phyloP scores from a whole-genome alignment of 1,140 invertebrate genomes.

The Euschistus heros region DNA sequence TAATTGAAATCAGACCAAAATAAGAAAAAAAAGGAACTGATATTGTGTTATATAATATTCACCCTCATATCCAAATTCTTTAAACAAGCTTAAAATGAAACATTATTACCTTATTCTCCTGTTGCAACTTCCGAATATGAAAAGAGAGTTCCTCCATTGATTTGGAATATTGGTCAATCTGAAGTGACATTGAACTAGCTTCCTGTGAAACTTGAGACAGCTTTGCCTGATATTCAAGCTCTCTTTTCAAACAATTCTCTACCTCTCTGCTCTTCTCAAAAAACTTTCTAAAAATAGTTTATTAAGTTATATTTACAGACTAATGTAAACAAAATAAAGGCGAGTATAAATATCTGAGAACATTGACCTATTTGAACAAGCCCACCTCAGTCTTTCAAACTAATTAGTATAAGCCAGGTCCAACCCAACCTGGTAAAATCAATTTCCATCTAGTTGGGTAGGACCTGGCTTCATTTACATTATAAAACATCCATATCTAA shows the following conservation, averaged over 20 bases:
- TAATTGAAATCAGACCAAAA: too few relatives aligned
- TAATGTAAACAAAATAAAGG: neutral
- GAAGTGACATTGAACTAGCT: neutral
- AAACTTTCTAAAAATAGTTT: slow-evolving; percentile 1
- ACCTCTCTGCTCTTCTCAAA: slow-evolving; percentile 4
- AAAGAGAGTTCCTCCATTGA: slow-evolving; percentile 2
- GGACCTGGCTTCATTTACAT: too few relatives aligned
- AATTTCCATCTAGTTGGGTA: neutral
- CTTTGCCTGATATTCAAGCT: slow-evolving; percentile 7
- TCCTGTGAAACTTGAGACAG: neutral
- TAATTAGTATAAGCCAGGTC: neutral
- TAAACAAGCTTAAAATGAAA: too few relatives aligned
- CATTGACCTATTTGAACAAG: neutral
- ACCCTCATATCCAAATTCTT: too few relatives aligned
- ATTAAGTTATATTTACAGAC: neutral
- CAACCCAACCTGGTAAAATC: neutral
- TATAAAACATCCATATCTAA: too few relatives aligned
- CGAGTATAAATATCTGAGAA: neutral
- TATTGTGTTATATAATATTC: too few relatives aligned
- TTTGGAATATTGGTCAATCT: slow-evolving; percentile 5
- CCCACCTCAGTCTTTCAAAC: neutral
- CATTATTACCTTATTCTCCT: neutral
- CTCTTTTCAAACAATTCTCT: neutral
- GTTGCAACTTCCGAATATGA: neutral
- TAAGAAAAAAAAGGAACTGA: too few relatives aligned